Percentiles rank a stretch among this genome's conserved stretches.
phyloP scores from a whole-genome alignment of 2,113 vertebrate genomes.

The Rhinoptilus africanus region DNA sequence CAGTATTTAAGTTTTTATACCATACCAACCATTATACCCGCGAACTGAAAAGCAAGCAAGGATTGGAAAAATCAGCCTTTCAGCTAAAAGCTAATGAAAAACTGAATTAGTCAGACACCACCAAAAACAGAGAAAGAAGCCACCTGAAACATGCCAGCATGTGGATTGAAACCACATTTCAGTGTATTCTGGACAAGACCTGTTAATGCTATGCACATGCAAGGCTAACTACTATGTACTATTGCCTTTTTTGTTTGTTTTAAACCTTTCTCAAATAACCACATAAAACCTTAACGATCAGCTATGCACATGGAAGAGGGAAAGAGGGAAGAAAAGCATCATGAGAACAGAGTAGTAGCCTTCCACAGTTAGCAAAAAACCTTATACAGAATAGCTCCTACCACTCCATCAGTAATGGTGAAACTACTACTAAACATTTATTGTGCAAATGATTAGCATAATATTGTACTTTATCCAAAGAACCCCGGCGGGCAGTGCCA shows the following conservation, averaged over 20 bases:
- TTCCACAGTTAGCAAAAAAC: background rate
- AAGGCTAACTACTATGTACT: background rate
- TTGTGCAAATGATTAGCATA: background rate
- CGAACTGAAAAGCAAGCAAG: background rate
- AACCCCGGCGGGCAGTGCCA: background rate
- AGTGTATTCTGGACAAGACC: background rate
- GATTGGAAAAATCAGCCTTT: background rate
- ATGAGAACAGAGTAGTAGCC: background rate
- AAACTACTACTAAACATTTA: background rate
- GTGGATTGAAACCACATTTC: background rate
- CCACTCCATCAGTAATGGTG: background rate
- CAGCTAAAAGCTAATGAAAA: background rate
- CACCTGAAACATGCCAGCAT: background rate
- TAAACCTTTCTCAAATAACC: background rate
- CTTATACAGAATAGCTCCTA: background rate
- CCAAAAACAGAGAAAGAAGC: background rate
- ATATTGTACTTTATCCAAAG: background rate
- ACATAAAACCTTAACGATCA: background rate
- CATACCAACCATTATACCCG: background rate
- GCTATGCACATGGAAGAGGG: accelerated
- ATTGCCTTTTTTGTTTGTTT: background rate
- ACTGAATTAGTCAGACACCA: background rate
- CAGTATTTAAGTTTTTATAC: background rate
- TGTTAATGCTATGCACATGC: background rate
- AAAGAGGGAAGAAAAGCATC: background rate